Base-by-base conservation (phyloP, 2,888 invertebrate species). In the Drosophila bunnanda region DNA sequence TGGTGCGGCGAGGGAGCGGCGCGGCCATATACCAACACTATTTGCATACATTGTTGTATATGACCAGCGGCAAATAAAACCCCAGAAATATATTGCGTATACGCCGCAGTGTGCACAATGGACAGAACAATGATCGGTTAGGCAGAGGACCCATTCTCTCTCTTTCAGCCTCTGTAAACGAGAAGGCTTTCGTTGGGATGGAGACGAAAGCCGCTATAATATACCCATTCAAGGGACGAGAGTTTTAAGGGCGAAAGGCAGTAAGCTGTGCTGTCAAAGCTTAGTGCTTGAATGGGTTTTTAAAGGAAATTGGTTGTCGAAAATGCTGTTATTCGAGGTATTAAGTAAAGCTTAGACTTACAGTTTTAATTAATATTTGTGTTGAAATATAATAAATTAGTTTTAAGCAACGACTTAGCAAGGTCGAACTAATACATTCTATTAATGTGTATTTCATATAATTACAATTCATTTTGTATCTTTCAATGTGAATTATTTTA, bases 11-110 rank as follows among this genome's bases (percentile, higher is more conserved):
- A 6, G 46, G 22, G 39, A 17, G 48, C 30, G 43, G n/a, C 50
- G 10, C 22, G 13, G 43, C 52, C 53, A 43, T 28, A 39, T 46
- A 61, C 56, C 52, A 60, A 64, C 68, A 62, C 44, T 73, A 80
- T 82, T 82, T 86, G 75, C 82, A 73, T 71, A 73, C 67, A 73
- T 71, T 75, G 65, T 61, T 60, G 44, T 54, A 41, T 57, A 58
- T 64, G 55, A 30, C 48, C 64, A 39, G 43, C 38, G 36, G 20
- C 43, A 38, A 65, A 72, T 65, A 74, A 54, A 74, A 72, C 55
- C 65, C 58, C 65, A 48, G 50, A 73, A 74, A 74, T 59, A 74
- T 74, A 74, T 74, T 38, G 57, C 66, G 74, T 65, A 74, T 74
- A 74, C 73, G 56, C 66, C 66, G 30, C 60, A 41, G 38, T 52